These are phyloP conservation scores for Phataginus tricuspis DNA, from an alignment of 2,797 vertebrate genomes.

Conservation along the genomic window DNA sequence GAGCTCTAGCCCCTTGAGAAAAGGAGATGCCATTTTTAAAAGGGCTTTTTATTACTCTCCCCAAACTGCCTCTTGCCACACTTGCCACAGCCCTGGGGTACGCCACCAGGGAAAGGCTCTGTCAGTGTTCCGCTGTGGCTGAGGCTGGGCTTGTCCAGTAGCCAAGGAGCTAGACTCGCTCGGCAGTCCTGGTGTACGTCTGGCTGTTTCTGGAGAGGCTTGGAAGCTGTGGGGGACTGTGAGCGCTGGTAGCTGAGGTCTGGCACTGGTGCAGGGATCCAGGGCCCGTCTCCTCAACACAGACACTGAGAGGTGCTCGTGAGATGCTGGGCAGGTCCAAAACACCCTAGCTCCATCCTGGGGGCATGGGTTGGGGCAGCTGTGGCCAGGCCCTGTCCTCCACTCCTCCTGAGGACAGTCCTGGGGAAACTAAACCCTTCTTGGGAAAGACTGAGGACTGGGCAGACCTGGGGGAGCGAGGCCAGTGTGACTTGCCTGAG, in stretches of 20 bases:
- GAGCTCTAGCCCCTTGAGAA: not conserved
- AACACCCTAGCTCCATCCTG: not conserved
- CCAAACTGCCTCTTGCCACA: not conserved
- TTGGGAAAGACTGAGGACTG: not conserved
- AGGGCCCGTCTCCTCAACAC: not conserved
- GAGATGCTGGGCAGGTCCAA: not conserved
- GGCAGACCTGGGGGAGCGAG: fast-evolving
- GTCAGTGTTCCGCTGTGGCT: not conserved
- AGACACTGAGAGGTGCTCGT: conserved; percentile 23
- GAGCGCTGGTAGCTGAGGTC: not conserved
- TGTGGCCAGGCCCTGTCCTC: not conserved
- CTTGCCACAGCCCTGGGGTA: not conserved
- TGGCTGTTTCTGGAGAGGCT: not conserved
- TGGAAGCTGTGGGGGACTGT: not conserved
- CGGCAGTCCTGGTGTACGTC: fast-evolving
- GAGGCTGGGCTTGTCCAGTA: not conserved
- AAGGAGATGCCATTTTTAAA: not conserved
- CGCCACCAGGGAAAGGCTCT: not conserved
- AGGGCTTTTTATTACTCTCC: conserved; percentile 68
- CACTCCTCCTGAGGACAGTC: not conserved
- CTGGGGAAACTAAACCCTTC: not conserved
- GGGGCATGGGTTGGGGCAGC: not conserved
- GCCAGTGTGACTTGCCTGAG: not conserved
- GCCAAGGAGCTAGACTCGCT: not conserved
- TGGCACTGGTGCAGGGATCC: not conserved